phyloP scores from a whole-genome alignment of 2,888 invertebrate species.

The Ptilodon capucinus region DNA sequence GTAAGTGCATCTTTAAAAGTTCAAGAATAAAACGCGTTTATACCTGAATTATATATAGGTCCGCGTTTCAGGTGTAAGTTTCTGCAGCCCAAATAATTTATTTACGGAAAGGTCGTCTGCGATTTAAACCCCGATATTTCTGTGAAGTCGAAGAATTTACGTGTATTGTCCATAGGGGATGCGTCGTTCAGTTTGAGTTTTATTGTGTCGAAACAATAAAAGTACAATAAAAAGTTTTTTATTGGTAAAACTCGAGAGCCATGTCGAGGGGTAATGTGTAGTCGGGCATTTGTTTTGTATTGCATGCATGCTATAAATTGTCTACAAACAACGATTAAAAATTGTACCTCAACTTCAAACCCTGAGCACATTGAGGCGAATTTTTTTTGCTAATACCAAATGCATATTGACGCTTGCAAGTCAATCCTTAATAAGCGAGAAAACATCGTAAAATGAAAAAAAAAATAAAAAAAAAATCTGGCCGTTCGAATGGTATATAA shows the following conservation, averaged over 20 bases:
- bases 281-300: no score
- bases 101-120: conserved; percentile 18
- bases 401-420: no score
- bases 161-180: conserved; percentile 17
- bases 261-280: neutral
- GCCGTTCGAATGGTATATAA: no score
- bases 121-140: conserved; percentile 24
- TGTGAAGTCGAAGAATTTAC: conserved; percentile 24
- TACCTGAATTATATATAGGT: conserved; percentile 28
- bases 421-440: no score
- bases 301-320: no score
- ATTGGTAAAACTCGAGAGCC: conserved; percentile 4
- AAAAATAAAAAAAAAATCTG: no score
- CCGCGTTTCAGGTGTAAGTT: conserved; percentile 28
- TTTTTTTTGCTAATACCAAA: no score
- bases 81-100: conserved; percentile 31
- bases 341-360: no score
- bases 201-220: conserved; percentile 10
- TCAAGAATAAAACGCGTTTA: conserved; percentile 22
- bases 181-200: conserved; percentile 17
- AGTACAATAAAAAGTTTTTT: conserved; percentile 6
- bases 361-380: no score
- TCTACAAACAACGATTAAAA: no score
- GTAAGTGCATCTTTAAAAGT: conserved; percentile 46
- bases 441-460: no score